Conservation (phyloP, 2,888 invertebrate genomes). For the Trisateles emortualis region DNA sequence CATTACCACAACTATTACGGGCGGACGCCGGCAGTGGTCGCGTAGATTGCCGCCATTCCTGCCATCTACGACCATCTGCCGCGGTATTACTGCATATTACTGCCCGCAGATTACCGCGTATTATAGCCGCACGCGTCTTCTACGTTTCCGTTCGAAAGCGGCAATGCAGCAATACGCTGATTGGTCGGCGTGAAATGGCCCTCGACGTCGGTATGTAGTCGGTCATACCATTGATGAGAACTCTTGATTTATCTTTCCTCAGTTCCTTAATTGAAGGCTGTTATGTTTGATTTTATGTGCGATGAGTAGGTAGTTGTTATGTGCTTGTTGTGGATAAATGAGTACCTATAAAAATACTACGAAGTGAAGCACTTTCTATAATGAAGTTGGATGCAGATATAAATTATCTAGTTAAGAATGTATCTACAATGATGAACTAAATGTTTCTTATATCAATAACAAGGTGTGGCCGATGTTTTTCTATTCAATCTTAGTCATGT, state of each 20-base stretch:
- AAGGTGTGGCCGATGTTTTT: constrained; percentile 22
- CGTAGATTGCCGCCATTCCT: constrained; percentile 63
- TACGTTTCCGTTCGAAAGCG: constrained; percentile 48
- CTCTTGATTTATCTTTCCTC: constrained; percentile 13
- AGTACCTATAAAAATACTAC: neutral
- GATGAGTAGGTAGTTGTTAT: neutral
- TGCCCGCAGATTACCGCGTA: constrained; percentile 64
- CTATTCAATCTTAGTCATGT: constrained; percentile 22
- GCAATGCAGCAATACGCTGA: constrained; percentile 37
- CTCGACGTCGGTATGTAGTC: constrained; percentile 35
- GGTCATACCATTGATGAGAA: constrained; percentile 31
- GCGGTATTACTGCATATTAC: constrained; percentile 48
- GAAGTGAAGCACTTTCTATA: neutral
- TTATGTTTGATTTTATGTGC: constrained; percentile 2
- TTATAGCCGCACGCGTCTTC: constrained; percentile 68
- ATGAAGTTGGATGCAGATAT: neutral
- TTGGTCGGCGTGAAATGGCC: constrained; percentile 50
- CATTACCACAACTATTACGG: constrained; percentile 63
- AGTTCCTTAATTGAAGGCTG: constrained; percentile 19
- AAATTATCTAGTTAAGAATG: neutral
- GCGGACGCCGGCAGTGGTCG: constrained; percentile 67
- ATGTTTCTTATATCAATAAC: constrained; percentile 7
- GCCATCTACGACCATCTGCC: constrained; percentile 55
- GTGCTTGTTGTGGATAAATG: neutral
- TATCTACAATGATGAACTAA: neutral